phyloP scores from a whole-genome alignment of 2,888 invertebrate genomes.

The Mamestra brassicae region DNA sequence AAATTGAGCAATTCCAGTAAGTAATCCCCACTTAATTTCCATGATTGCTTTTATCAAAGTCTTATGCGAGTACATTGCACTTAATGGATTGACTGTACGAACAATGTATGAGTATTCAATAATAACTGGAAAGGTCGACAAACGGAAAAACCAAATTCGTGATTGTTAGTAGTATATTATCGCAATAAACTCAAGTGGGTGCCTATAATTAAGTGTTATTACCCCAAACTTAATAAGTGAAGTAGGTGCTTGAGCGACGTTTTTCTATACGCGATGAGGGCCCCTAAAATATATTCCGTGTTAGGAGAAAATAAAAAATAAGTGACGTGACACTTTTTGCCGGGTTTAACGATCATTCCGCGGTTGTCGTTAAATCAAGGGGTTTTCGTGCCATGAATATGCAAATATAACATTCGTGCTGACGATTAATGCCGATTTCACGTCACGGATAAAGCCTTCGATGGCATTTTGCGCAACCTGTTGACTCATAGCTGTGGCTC shows the following conservation, averaged over 20 bases:
- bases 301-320: constrained; percentile 74
- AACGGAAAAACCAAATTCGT: constrained; percentile 37
- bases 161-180: constrained; percentile 43
- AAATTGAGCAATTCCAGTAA: constrained; percentile 14
- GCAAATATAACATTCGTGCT: constrained; percentile 80
- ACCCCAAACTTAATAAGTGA: constrained; percentile 37
- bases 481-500: constrained; percentile 67
- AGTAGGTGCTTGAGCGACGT: constrained; percentile 38
- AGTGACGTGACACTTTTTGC: constrained; percentile 79
- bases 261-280: constrained; percentile 41
- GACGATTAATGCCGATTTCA: constrained; percentile 79
- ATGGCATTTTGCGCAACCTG: constrained; percentile 72
- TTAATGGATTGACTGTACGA: not conserved
- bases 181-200: constrained; percentile 31
- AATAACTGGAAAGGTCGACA: constrained; percentile 3
- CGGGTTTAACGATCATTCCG: constrained; percentile 78
- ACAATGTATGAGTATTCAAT: constrained; percentile 12
- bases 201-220: constrained; percentile 50
- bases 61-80: constrained; percentile 3
- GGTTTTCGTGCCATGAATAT: constrained; percentile 82
- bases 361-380: constrained; percentile 81
- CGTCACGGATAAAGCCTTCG: constrained; percentile 72
- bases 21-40: constrained; percentile 17
- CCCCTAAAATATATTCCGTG: constrained; percentile 70
- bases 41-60: constrained; percentile 31